Conservation (phyloP, 2,888 invertebrate species). For the Athalia rosae region DNA sequence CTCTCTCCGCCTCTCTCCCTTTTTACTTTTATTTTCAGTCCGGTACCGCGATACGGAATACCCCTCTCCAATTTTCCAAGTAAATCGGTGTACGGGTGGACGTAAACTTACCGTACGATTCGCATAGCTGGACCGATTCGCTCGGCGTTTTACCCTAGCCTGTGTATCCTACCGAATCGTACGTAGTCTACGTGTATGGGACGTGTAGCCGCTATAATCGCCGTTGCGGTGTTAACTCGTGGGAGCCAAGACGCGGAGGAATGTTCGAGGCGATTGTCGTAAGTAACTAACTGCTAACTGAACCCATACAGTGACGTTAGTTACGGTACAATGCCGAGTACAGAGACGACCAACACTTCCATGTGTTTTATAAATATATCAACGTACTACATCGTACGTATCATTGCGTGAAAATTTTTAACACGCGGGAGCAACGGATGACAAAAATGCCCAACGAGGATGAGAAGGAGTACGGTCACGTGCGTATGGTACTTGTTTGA, state of each 20-base stretch:
- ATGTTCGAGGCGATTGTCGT: slow-evolving; percentile 32
- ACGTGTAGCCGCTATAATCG: slow-evolving; percentile 14
- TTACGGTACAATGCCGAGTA: too few relatives aligned
- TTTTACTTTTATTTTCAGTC: slow-evolving; percentile 36
- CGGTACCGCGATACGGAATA: background rate
- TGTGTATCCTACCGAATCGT: background rate
- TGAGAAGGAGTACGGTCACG: too few relatives aligned
- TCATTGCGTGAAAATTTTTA: too few relatives aligned
- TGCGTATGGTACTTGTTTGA: too few relatives aligned
- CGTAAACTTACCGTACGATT: background rate
- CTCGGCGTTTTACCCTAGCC: background rate
- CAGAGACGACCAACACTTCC: too few relatives aligned
- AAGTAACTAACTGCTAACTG: slow-evolving; percentile 13
- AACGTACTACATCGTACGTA: too few relatives aligned
- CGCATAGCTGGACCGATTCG: slow-evolving; percentile 19
- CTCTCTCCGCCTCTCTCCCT: background rate
- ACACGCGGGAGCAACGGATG: too few relatives aligned
- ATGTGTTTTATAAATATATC: too few relatives aligned
- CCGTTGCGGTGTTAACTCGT: slow-evolving; percentile 37
- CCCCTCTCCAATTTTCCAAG: background rate
- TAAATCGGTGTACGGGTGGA: too few relatives aligned
- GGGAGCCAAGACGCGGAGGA: slow-evolving; percentile 43
- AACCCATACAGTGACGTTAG: background rate
- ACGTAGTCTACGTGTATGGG: background rate
- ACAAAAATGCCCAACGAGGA: too few relatives aligned